Conservation (phyloP, 2,113 vertebrate species). For the Bujurquina vittata region DNA sequence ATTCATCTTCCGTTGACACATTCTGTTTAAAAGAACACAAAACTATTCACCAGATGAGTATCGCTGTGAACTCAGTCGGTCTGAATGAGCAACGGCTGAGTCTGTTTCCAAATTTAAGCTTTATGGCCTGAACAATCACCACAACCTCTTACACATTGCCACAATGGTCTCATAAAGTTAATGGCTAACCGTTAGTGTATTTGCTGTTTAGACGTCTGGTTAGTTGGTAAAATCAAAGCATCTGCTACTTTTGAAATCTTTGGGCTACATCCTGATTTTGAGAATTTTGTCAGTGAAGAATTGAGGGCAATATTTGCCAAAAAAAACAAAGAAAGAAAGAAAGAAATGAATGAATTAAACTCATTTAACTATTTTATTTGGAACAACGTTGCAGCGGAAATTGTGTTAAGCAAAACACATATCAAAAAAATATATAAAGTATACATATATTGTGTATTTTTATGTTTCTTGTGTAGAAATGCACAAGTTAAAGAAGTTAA, state of each 20-base stretch:
- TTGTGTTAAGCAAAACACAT: background rate
- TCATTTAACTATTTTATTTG: background rate
- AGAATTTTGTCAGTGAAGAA: background rate
- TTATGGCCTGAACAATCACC: conserved; percentile 29
- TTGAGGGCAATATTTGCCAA: background rate
- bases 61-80: conserved; percentile 17
- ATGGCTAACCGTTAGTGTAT: background rate
- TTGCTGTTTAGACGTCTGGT: background rate
- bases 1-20: conserved; percentile 54
- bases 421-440: background rate
- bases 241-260: background rate
- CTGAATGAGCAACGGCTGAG: conserved; percentile 33
- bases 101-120: conserved; percentile 24
- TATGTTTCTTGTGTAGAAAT: background rate
- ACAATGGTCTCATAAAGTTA: background rate
- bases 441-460: background rate
- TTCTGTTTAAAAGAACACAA: conserved; percentile 21
- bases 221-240: background rate
- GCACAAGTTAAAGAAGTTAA: background rate
- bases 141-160: background rate
- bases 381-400: background rate
- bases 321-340: background rate
- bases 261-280: background rate
- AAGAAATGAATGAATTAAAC: background rate
- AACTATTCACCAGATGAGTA: conserved; percentile 42